phyloP scores from a whole-genome alignment of 2,797 vertebrate species.

The Stomatorhinus walkeri region DNA sequence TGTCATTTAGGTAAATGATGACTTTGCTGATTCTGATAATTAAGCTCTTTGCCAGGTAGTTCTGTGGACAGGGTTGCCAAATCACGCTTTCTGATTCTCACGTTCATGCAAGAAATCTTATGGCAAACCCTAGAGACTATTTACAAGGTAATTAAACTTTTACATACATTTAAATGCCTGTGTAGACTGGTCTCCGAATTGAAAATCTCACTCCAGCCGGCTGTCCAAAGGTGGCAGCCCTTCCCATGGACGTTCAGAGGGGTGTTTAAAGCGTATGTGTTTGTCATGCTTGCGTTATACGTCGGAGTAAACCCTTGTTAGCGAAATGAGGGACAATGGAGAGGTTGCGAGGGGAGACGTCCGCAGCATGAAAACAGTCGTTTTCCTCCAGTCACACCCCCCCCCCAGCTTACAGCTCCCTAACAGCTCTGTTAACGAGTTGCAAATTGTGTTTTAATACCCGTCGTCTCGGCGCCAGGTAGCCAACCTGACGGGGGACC shows the following conservation, averaged over 20 bases:
- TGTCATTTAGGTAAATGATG: neutral
- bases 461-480: neutral
- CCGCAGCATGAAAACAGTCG: neutral
- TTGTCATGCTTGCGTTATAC: neutral
- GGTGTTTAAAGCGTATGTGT: neutral
- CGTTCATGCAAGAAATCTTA: neutral
- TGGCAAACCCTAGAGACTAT: neutral
- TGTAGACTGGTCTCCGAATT: neutral
- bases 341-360: neutral
- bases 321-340: neutral
- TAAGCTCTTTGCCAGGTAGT: neutral
- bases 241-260: neutral
- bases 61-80: neutral
- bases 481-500: neutral
- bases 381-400: neutral
- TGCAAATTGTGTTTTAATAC: conserved; percentile 17
- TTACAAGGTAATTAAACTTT: neutral
- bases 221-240: neutral
- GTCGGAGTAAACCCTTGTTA: neutral
- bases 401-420: neutral
- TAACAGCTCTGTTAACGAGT: conserved; percentile 2
- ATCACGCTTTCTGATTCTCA: neutral
- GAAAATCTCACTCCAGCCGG: neutral
- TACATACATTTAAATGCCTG: neutral
- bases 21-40: neutral